Evolutionary conservation across 2,797 vertebrate genomes (phyloP).

Genomic region (Chloroceryle inda): DNA sequence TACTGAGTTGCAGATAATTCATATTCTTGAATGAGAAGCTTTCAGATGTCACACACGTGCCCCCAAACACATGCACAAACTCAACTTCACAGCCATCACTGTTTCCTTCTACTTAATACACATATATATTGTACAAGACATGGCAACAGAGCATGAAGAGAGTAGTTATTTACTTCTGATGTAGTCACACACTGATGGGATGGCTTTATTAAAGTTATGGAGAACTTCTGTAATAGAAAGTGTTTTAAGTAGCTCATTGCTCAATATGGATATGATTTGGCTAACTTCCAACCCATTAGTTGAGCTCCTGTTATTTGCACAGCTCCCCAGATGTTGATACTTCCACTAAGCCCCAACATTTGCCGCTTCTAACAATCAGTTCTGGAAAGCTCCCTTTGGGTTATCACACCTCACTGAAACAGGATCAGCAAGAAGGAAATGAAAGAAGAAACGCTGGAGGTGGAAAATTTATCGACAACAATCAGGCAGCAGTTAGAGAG

Average conservation of each 20-base stretch:
- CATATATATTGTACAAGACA: not conserved
- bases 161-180: not conserved
- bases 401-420: not conserved
- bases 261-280: not conserved
- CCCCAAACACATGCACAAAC: not conserved
- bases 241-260: not conserved
- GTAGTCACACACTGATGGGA: not conserved
- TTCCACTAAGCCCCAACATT: not conserved
- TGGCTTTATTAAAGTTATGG: not conserved
- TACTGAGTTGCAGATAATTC: not conserved
- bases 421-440: not conserved
- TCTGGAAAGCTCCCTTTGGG: not conserved
- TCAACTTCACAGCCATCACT: not conserved
- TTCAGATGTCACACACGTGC: fast-evolving
- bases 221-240: not conserved
- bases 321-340: not conserved
- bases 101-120: not conserved
- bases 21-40: not conserved
- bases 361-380: not conserved
- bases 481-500: not conserved
- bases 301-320: not conserved
- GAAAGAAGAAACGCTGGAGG: not conserved
- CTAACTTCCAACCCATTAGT: not conserved
- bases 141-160: not conserved
- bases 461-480: fast-evolving